Conservation (phyloP, 2,797 vertebrate genomes). For the Picus viridis region DNA sequence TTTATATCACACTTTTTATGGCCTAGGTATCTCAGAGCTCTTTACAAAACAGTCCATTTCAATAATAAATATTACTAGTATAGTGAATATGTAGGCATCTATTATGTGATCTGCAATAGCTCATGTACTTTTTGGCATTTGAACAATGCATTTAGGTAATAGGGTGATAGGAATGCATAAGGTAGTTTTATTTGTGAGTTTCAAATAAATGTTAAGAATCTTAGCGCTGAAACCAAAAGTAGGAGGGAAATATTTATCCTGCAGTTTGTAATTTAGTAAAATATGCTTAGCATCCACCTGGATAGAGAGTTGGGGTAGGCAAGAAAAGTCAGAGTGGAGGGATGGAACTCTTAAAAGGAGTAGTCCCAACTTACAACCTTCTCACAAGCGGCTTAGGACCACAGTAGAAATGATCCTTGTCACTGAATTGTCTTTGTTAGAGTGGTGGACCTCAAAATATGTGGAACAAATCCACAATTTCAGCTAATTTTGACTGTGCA, state of each 20-base stretch:
- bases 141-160: slow-evolving; percentile 37
- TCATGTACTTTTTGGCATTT: slow-evolving; percentile 27
- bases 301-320: not conserved
- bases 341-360: not conserved
- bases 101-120: slow-evolving; percentile 58
- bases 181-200: slow-evolving; percentile 28
- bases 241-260: slow-evolving; percentile 34
- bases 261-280: not conserved
- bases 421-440: not conserved
- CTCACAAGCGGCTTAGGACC: not conserved
- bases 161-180: slow-evolving; percentile 3
- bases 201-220: slow-evolving; percentile 34
- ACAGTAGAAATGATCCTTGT: not conserved
- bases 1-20: slow-evolving; percentile 60
- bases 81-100: slow-evolving; percentile 48
- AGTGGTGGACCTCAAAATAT: not conserved
- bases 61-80: slow-evolving; percentile 47
- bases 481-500: not conserved
- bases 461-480: not conserved
- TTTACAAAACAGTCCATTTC: slow-evolving; percentile 59
- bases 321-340: not conserved
- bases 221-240: slow-evolving; percentile 15
- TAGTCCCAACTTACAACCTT: not conserved
- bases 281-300: not conserved
- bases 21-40: slow-evolving; percentile 54